These are phyloP conservation scores for Brachypalpus laphriformis DNA, from an alignment of 2,888 invertebrate species.

Conservation along the genomic window DNA sequence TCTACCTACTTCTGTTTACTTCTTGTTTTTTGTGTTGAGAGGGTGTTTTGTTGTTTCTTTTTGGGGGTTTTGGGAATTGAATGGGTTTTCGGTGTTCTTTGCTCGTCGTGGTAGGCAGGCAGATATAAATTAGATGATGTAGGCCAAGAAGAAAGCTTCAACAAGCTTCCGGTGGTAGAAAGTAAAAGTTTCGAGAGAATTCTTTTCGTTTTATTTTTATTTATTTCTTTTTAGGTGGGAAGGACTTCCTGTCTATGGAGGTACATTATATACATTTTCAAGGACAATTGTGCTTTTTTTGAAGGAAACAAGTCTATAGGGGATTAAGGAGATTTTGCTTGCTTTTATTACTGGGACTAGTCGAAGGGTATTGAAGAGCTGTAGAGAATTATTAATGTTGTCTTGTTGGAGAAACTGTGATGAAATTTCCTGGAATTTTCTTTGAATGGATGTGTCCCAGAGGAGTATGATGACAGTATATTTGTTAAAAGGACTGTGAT, in stretches of 20 bases:
- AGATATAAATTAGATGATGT: slow-evolving; percentile 39
- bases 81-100: not conserved
- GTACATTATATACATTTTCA: slow-evolving; percentile 52
- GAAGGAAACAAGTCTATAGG: not conserved
- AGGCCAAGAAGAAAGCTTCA: slow-evolving; percentile 35
- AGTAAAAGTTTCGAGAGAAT: slow-evolving; percentile 48
- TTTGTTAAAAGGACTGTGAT: not conserved
- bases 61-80: not conserved
- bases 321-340: slow-evolving; percentile 17
- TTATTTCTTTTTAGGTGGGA: slow-evolving; percentile 14
- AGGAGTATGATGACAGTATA: not conserved
- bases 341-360: slow-evolving; percentile 31
- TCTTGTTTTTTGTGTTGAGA: slow-evolving; percentile 1
- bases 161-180: slow-evolving; percentile 44
- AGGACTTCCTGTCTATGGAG: slow-evolving; percentile 69
- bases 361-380: not conserved
- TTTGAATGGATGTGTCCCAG: not conserved
- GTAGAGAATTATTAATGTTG: slow-evolving; percentile 21
- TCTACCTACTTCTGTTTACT: not conserved
- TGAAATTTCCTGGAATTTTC: slow-evolving; percentile 2
- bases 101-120: not conserved
- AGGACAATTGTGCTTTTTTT: slow-evolving; percentile 46
- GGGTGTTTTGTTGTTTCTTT: not conserved
- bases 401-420: not conserved
- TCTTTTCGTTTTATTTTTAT: not conserved